phyloP scores from a whole-genome alignment of 1,140 invertebrate species.

The Capitella teleta region DNA sequence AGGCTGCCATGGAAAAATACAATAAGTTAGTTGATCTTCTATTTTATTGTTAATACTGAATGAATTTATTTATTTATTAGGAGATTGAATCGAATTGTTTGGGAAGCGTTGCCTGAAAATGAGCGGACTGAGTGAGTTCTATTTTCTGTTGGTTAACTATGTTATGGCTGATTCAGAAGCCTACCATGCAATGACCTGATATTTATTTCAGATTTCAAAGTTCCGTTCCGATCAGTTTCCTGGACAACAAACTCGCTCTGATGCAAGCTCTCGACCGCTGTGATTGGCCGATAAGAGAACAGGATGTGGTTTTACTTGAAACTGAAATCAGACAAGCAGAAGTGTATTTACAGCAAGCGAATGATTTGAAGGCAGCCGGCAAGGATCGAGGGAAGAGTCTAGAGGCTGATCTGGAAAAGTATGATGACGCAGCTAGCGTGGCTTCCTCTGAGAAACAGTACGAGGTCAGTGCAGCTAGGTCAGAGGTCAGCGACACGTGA shows the following conservation, averaged over 20 bases:
- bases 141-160: neutral
- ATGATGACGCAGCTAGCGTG: neutral
- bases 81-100: slow-evolving; percentile 22
- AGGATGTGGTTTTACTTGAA: slow-evolving; percentile 49
- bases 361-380: slow-evolving; percentile 15
- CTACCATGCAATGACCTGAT: neutral
- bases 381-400: neutral
- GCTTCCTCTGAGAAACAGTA: slow-evolving; percentile 1
- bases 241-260: slow-evolving; percentile 19
- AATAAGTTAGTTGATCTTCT: slow-evolving; percentile 22
- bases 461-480: no score
- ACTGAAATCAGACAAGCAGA: slow-evolving; percentile 23
- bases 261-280: slow-evolving; percentile 18
- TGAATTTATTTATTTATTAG: slow-evolving; percentile 12
- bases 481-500: no score
- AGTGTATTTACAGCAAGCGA: slow-evolving; percentile 26
- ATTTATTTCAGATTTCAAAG: slow-evolving; percentile 16
- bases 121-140: slow-evolving; percentile 9
- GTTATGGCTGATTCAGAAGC: neutral
- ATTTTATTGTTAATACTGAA: no score
- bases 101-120: slow-evolving; percentile 21
- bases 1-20: slow-evolving; percentile 17
- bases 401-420: neutral
- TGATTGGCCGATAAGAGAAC: slow-evolving; percentile 58
- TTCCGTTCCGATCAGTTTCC: slow-evolving; percentile 17